Evolutionary conservation across 2,113 vertebrate species (phyloP), one percentile per base, ranked within the genome.

Genomic region (Caretta caretta): DNA sequence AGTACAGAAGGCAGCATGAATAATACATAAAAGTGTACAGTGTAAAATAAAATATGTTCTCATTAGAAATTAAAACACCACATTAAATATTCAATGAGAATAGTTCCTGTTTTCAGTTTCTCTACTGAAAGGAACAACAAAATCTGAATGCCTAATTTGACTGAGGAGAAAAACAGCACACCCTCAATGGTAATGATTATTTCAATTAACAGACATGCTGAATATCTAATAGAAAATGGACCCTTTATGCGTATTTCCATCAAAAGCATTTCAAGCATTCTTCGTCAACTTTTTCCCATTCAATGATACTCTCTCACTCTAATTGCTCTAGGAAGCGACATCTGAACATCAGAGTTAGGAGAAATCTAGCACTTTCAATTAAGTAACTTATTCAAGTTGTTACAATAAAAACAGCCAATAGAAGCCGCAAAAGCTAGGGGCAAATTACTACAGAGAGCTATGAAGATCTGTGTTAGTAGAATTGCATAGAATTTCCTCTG

Each of bases 41-140:
- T n/a, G 19, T 38, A 92, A 1, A 89, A 92, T 0, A 80, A 59
- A 51, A 91, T 6, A 86, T 85, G 31, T 31, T 29, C 35, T 1
- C 9, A 56, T 80, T 50, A 94, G 35, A 88, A 91, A 83, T 95
- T 75, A 87, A 86, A 91, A 80, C 27, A 1, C 46, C 13, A 1
- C 46, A 76, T 57, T 90, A 84, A 88, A 93, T 92, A 76, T 3
- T 85, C 8, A 10, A 46, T n/a, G 20, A 65, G 54, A 93, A 92
- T 87, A 75, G 48, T 49, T 88, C 2, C 25, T 87, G 65, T 51
- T 46, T 86, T 1, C 29, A 79, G 16, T 81, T 82, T 89, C 90
- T 57, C 82, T 90, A 94, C 51, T 91, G 50, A 95, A 56, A 35
- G 49, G 38, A 97, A 86, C 19, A 90, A 81, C 31, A 87, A 93